Evolutionary conservation across 2,797 vertebrate species (phyloP).

Genomic region (Leuciscus waleckii): DNA sequence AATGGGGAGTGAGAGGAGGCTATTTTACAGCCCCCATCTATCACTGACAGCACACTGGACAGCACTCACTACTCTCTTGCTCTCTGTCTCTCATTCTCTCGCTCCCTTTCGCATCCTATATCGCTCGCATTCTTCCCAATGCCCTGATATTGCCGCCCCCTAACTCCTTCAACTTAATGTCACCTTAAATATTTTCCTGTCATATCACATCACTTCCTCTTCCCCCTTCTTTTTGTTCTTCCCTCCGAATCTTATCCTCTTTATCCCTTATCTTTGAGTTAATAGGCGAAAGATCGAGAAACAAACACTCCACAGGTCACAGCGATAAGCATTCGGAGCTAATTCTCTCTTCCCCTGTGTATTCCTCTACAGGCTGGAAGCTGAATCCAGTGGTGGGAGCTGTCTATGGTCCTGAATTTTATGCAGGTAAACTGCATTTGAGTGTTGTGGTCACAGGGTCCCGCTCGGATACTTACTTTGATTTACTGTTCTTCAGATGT

Average conservation of each 20-base stretch:
- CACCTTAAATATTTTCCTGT: slow-evolving; percentile 53
- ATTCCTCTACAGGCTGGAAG: slow-evolving; percentile 88
- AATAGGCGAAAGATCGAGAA: slow-evolving; percentile 42
- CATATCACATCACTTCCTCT: slow-evolving; percentile 48
- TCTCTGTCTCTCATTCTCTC: slow-evolving; percentile 42
- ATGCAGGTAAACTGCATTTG: slow-evolving; percentile 83
- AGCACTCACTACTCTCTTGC: slow-evolving; percentile 52
- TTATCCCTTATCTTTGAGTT: slow-evolving; percentile 28
- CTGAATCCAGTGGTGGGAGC: slow-evolving; percentile 96
- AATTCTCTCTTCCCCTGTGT: slow-evolving; percentile 55
- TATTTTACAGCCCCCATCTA: slow-evolving; percentile 71
- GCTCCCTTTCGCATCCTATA: slow-evolving; percentile 35
- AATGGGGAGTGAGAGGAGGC: slow-evolving; percentile 61
- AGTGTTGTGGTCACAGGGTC: slow-evolving; percentile 34
- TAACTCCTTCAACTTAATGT: slow-evolving; percentile 53
- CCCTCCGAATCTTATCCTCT: slow-evolving; percentile 2
- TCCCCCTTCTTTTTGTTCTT: slow-evolving; percentile 48
- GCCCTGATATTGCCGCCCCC: slow-evolving; percentile 38
- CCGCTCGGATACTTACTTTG: slow-evolving; percentile 19
- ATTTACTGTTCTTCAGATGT: slow-evolving; percentile 31
- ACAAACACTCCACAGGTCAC: slow-evolving; percentile 44
- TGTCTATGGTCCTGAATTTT: slow-evolving; percentile 96
- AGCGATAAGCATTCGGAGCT: slow-evolving; percentile 44
- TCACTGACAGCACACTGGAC: slow-evolving; percentile 70
- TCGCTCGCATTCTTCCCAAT: slow-evolving; percentile 45